These are phyloP conservation scores for Drosophila austrosaltans DNA, from an alignment of 2,888 invertebrate species.

Conservation along the genomic window DNA sequence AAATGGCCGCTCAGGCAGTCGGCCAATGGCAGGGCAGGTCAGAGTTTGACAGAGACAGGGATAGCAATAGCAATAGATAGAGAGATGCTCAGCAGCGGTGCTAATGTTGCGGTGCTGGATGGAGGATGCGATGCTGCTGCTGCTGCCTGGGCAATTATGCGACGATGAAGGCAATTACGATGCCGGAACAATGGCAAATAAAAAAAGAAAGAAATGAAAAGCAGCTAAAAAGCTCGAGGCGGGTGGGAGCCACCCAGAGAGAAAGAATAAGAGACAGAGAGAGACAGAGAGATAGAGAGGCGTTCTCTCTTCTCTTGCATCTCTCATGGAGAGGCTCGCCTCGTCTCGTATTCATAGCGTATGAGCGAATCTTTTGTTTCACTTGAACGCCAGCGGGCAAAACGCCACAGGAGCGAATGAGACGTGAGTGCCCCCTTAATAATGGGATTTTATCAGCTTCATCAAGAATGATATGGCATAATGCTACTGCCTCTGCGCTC, in stretches of 20 bases:
- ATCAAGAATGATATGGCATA: conserved; percentile 83
- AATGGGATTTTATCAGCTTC: conserved; percentile 84
- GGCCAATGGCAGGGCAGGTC: conserved; percentile 67
- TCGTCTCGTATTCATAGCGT: conserved; percentile 83
- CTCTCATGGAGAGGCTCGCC: conserved; percentile 32
- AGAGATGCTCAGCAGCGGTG: conserved; percentile 28
- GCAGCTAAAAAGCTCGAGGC: conserved; percentile 37
- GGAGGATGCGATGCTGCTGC: conserved; percentile 13
- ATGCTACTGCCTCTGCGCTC: conserved; percentile 56
- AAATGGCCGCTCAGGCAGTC: conserved; percentile 70
- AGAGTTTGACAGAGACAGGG: conserved; percentile 44
- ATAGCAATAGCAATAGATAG: conserved; percentile 5
- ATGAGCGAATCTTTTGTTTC: conserved; percentile 83
- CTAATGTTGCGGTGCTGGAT: conserved; percentile 44
- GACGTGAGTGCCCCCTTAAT: conserved; percentile 82
- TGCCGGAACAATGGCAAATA: conserved; percentile 70
- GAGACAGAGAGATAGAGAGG: conserved; percentile 36
- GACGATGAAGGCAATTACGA: conserved; percentile 82
- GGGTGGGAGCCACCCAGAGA: conserved; percentile 42
- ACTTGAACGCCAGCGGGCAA: conserved; percentile 72
- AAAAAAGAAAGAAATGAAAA: conserved; percentile 39
- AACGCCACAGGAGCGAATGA: conserved; percentile 68
- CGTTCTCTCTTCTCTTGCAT: conserved; percentile 22
- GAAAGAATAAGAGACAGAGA: conserved; percentile 48
- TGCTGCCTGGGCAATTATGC: conserved; percentile 73